Conservation (phyloP, 2,888 invertebrate species). For the Acronicta aceris region DNA sequence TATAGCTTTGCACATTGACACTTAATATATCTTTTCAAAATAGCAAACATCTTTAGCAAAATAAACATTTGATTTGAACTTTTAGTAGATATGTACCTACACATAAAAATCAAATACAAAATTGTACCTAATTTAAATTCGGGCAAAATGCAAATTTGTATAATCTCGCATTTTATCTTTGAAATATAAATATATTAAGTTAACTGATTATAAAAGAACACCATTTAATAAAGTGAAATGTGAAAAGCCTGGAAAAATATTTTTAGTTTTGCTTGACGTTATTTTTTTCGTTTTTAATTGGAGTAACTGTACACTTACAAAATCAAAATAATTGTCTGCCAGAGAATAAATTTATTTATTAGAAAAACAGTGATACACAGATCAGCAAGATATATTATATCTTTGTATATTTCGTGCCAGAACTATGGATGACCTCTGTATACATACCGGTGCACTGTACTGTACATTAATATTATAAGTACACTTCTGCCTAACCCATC, state of each 20-base stretch:
- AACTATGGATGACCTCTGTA: too few species aligned
- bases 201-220: neutral
- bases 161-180: neutral
- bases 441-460: too few species aligned
- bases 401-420: too few species aligned
- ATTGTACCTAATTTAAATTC: neutral
- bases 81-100: neutral
- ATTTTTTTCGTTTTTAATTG: neutral
- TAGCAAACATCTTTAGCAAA: slow-evolving; percentile 5
- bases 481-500: too few species aligned
- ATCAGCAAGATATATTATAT: too few species aligned
- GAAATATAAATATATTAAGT: neutral
- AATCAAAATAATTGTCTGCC: too few species aligned
- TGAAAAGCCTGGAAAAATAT: neutral
- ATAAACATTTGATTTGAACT: slow-evolving; percentile 1
- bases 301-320: too few species aligned
- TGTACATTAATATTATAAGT: too few species aligned
- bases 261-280: neutral
- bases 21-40: slow-evolving; percentile 1
- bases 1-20: neutral
- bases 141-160: neutral
- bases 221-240: neutral
- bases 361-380: too few species aligned
- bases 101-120: neutral
- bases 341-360: too few species aligned